Conservation (phyloP, 2,888 invertebrate species). For the Malthinus flaveolus region DNA sequence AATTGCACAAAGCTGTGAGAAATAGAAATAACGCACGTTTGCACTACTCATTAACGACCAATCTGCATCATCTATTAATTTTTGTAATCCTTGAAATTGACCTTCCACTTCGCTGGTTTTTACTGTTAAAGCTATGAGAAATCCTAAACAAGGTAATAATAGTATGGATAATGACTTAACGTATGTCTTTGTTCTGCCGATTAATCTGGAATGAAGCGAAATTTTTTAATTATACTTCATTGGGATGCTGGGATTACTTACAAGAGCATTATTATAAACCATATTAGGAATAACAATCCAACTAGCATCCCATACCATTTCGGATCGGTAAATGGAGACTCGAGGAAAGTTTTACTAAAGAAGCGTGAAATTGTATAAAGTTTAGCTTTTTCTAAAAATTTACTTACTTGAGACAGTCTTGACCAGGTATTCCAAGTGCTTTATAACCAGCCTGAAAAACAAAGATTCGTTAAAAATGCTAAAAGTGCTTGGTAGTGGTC, state of each 20-base stretch:
- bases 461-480: conserved; percentile 1
- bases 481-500: too few relatives aligned
- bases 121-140: conserved; percentile 47
- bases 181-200: conserved; percentile 49
- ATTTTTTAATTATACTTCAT: neutral
- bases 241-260: conserved; percentile 49
- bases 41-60: conserved; percentile 47
- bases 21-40: conserved; percentile 40
- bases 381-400: neutral
- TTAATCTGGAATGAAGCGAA: conserved; percentile 39
- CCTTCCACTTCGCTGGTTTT: conserved; percentile 44
- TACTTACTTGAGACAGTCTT: conserved; percentile 52
- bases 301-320: conserved; percentile 68
- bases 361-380: neutral
- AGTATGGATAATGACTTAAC: conserved; percentile 47
- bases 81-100: conserved; percentile 40
- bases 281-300: conserved; percentile 64
- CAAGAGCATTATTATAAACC: conserved; percentile 67
- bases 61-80: conserved; percentile 42
- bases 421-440: conserved; percentile 46
- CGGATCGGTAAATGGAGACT: conserved; percentile 63
- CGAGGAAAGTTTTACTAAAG: conserved; percentile 57
- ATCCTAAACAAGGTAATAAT: conserved; percentile 46
- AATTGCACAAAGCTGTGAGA: neutral
- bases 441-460: conserved; percentile 49